Conservation (phyloP, 2,888 invertebrate species). For the Hipparchia sbordonii region DNA sequence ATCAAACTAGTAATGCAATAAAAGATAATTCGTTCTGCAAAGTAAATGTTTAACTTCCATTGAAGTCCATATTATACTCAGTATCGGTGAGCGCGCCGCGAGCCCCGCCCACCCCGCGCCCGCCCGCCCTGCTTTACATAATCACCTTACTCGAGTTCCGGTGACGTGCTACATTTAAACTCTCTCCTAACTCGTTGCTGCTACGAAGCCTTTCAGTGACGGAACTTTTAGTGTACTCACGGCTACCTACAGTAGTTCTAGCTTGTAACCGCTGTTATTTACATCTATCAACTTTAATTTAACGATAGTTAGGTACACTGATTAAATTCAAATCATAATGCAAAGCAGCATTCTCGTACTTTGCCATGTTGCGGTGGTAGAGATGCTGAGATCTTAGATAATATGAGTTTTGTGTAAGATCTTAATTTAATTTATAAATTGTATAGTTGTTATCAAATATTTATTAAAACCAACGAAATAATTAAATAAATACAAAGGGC, state of each 20-base stretch:
- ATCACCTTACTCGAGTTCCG: constrained; percentile 26
- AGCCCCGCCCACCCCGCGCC: neutral
- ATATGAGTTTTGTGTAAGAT: too few species aligned
- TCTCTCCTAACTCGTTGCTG: constrained; percentile 10
- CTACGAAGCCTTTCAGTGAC: constrained; percentile 12
- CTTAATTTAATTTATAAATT: too few species aligned
- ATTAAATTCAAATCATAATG: neutral
- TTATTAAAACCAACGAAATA: too few species aligned
- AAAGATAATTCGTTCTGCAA: neutral
- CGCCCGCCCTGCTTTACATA: constrained; percentile 24
- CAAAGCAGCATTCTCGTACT: neutral
- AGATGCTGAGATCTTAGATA: too few species aligned
- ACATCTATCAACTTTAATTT: neutral
- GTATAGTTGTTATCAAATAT: too few species aligned
- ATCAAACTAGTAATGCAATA: too few species aligned
- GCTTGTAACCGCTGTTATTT: neutral
- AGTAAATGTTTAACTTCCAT: constrained; percentile 9
- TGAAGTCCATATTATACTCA: neutral
- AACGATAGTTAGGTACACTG: neutral
- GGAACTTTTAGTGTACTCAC: constrained; percentile 2
- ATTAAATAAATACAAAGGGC: too few species aligned
- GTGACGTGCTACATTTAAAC: constrained; percentile 20
- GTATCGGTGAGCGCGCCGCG: neutral
- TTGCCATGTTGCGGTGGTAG: neutral
- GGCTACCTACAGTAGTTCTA: constrained; percentile 2